A percentile compares a stretch with the other conserved stretches of the same genome.
These are phyloP conservation scores for Apamea monoglypha DNA, from an alignment of 2,888 invertebrate genomes.

Conservation along the genomic window DNA sequence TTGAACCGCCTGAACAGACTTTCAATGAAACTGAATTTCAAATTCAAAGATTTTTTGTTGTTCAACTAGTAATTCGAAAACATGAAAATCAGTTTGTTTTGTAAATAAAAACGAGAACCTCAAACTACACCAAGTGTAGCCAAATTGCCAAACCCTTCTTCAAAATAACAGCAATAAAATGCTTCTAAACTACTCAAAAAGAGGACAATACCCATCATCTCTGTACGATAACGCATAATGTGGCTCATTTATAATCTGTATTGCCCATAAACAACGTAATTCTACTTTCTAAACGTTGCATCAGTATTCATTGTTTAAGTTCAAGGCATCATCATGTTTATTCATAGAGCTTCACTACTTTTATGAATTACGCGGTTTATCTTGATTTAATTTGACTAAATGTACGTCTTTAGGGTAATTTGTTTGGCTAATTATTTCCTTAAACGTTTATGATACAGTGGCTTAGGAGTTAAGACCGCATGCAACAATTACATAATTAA, in stretches of 20 bases:
- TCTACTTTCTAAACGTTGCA: conserved; percentile 61
- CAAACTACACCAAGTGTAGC: neutral
- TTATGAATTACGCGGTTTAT: conserved; percentile 38
- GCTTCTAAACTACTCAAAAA: conserved; percentile 25
- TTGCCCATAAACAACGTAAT: conserved; percentile 49
- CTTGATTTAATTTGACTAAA: conserved; percentile 41
- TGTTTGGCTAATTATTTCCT: conserved; percentile 17
- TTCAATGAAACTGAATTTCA: neutral
- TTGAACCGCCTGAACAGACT: neutral
- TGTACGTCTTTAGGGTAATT: conserved; percentile 11
- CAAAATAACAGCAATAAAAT: conserved; percentile 39
- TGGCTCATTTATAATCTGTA: conserved; percentile 46
- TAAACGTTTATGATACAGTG: neutral
- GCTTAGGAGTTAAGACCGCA: no score
- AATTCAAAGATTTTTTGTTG: neutral
- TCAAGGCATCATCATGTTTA: conserved; percentile 61
- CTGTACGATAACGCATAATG: conserved; percentile 50
- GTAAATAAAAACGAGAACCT: neutral
- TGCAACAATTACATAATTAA: no score
- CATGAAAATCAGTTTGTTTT: neutral
- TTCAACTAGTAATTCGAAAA: neutral
- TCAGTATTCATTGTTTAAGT: conserved; percentile 56
- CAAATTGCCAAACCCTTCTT: conserved; percentile 32
- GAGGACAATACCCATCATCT: conserved; percentile 42
- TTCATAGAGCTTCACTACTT: conserved; percentile 32